A percentile compares a stretch with the other conserved stretches of the same genome.
These are phyloP conservation scores for Chitala chitala DNA, from an alignment of 2,113 vertebrate species.

Conservation along the genomic window DNA sequence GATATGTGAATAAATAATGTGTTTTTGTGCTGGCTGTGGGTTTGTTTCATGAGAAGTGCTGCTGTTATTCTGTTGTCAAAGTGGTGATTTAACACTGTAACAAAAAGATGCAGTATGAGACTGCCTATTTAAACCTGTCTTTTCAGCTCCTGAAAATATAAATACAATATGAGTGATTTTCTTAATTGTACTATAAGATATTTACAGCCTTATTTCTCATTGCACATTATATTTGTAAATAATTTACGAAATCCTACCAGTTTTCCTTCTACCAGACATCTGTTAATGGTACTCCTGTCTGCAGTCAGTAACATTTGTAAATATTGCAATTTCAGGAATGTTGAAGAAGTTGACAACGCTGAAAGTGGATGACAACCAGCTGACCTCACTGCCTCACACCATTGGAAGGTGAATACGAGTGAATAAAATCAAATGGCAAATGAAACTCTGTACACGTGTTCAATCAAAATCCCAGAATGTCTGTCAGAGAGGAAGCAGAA, in stretches of 20 bases:
- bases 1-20: neutral
- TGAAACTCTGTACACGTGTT: neutral
- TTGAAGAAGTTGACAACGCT: slow-evolving; percentile 94
- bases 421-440: neutral
- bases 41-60: too few relatives aligned
- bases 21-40: neutral
- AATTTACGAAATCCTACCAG: neutral
- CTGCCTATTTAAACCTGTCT: too few relatives aligned
- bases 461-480: slow-evolving; percentile 27
- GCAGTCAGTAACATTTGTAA: neutral
- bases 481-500: neutral
- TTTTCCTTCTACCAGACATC: neutral
- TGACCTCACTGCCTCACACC: slow-evolving; percentile 87
- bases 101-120: too few relatives aligned
- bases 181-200: neutral
- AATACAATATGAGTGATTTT: too few relatives aligned
- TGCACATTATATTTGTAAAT: neutral
- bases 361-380: slow-evolving; percentile 99
- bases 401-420: slow-evolving; percentile 85
- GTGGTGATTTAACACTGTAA: too few relatives aligned
- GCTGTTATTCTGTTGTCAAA: too few relatives aligned
- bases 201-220: too few relatives aligned
- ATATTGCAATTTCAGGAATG: slow-evolving; percentile 65
- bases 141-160: too few relatives aligned
- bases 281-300: neutral